Evolutionary conservation across 2,888 invertebrate genomes (phyloP).

Genomic region (Lomographa bimaculata): DNA sequence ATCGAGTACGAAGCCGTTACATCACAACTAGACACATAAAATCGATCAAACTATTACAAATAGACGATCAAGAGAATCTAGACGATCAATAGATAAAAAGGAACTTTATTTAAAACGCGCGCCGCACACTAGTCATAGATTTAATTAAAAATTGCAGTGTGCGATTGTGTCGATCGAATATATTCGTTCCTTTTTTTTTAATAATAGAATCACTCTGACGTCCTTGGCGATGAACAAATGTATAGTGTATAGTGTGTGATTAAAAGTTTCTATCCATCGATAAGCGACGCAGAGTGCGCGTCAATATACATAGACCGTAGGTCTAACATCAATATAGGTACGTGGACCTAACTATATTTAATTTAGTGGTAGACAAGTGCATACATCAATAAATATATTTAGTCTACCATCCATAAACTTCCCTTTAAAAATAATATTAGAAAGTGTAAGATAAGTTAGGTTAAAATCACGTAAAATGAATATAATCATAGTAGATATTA

Average conservation of each 20-base stretch:
- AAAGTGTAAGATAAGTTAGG: conserved; percentile 13
- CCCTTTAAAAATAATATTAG: conserved; percentile 8
- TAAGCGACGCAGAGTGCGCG: conserved; percentile 44
- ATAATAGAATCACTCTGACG: conserved; percentile 40
- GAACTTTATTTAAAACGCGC: conserved; percentile 34
- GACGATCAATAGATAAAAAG: too few relatives aligned
- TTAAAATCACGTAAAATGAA: conserved; percentile 14
- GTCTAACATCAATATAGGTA: too few relatives aligned
- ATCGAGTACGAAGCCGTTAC: conserved; percentile 17
- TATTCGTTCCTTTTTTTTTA: conserved; percentile 40
- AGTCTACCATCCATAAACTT: conserved; percentile 13
- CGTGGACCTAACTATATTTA: too few relatives aligned
- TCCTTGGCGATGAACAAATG: conserved; percentile 38
- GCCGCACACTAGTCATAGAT: conserved; percentile 72
- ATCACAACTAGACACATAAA: conserved; percentile 42
- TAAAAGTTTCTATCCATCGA: conserved; percentile 44
- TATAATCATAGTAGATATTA: conserved; percentile 11
- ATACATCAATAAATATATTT: conserved; percentile 16
- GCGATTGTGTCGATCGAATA: conserved; percentile 43
- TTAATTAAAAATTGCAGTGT: conserved; percentile 75
- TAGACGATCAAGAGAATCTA: too few relatives aligned
- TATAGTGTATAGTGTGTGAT: conserved; percentile 24
- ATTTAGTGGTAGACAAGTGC: conserved; percentile 7
- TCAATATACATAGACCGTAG: conserved; percentile 12
- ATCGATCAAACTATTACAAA: conserved; percentile 34